These are phyloP conservation scores for Lucilia cuprina DNA, from an alignment of 1,140 invertebrate species.

Conservation along the genomic window DNA sequence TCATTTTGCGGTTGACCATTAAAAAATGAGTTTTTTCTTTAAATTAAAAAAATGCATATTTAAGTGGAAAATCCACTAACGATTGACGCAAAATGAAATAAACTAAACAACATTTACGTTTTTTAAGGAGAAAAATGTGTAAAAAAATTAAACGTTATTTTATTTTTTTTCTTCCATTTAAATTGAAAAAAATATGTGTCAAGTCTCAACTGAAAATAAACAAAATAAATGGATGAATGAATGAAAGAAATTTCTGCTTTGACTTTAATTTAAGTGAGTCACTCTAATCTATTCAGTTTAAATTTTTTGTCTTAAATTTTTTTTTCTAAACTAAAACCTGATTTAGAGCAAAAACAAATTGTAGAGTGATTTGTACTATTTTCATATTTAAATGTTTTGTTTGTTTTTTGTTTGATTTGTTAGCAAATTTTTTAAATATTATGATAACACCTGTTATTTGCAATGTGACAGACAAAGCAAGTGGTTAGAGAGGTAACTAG, in stretches of 20 bases:
- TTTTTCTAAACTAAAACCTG: too few species aligned
- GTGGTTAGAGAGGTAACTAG: too few species aligned
- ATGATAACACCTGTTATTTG: too few species aligned
- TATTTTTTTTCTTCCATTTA: background rate
- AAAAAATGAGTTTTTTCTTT: background rate
- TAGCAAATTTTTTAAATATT: too few species aligned
- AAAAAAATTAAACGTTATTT: background rate
- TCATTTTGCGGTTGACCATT: background rate
- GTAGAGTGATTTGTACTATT: too few species aligned
- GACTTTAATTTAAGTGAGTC: too few species aligned
- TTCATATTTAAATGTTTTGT: too few species aligned
- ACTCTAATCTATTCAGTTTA: too few species aligned
- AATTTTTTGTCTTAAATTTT: too few species aligned
- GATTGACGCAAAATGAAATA: background rate
- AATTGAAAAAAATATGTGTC: background rate
- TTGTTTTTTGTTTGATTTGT: too few species aligned
- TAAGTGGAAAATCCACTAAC: background rate
- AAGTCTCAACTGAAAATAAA: background rate
- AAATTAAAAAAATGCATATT: background rate
- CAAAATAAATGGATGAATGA: constrained; percentile 3
- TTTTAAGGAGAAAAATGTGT: background rate
- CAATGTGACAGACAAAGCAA: too few species aligned
- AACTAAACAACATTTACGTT: background rate
- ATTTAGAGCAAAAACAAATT: too few species aligned
- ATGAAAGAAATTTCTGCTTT: background rate